Conservation (phyloP, 2,797 vertebrate genomes). For the Macropus fuliginosus region DNA sequence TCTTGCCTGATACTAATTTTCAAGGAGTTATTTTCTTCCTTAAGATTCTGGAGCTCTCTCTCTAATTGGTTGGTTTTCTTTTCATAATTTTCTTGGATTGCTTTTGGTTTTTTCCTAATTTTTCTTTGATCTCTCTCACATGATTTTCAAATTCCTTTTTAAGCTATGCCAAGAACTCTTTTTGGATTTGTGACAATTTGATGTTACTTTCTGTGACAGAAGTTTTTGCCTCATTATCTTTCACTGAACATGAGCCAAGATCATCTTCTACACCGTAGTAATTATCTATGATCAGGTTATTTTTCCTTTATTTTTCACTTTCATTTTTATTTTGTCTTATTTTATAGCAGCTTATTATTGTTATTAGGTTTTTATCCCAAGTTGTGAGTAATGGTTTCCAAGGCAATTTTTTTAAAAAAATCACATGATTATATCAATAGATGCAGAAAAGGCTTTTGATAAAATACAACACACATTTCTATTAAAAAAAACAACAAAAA, state of each 20-base stretch:
- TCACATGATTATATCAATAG: not conserved
- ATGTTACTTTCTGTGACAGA: not conserved
- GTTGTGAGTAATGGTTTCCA: not conserved
- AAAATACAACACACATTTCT: not conserved
- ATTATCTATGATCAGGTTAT: not conserved
- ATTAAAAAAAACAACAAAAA: no score
- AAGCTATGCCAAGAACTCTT: not conserved
- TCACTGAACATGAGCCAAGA: not conserved
- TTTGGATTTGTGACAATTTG: not conserved
- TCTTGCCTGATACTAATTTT: not conserved
- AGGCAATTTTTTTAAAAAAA: not conserved
- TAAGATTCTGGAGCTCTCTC: not conserved
- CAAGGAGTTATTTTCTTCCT: not conserved
- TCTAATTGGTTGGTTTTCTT: not conserved
- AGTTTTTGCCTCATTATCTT: not conserved
- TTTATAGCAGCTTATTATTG: not conserved
- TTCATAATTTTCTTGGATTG: not conserved
- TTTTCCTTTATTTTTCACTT: not conserved
- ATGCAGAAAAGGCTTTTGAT: not conserved
- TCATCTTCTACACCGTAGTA: not conserved
- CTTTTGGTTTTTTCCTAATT: not conserved
- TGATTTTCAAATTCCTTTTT: not conserved
- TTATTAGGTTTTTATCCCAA: not conserved
- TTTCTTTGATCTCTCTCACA: no score
- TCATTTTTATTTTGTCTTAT: not conserved